phyloP scores from a whole-genome alignment of 2,888 invertebrate genomes.

The Drosophila fulvimacula region DNA sequence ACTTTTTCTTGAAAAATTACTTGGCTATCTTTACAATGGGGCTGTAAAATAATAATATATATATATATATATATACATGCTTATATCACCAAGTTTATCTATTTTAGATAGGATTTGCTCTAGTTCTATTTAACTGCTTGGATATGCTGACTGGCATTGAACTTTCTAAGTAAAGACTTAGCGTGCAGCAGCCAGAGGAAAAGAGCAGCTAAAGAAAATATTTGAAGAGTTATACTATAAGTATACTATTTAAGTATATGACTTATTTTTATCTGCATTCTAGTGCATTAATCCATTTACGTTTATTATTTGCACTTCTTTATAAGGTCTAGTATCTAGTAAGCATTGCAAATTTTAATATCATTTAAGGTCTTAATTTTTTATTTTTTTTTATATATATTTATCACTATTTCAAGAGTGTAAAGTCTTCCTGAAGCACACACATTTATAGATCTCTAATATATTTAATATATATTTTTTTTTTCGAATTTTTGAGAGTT shows the following conservation, averaged over 20 bases:
- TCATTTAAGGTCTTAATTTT: too few relatives aligned
- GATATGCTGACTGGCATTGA: neutral
- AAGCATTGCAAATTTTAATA: too few relatives aligned
- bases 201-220: neutral
- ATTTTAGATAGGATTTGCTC: slow-evolving; percentile 34
- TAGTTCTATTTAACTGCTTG: slow-evolving; percentile 15
- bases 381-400: too few relatives aligned
- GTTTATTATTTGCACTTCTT: neutral
- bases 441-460: too few relatives aligned
- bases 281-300: neutral
- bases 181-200: neutral
- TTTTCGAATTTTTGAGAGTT: too few relatives aligned
- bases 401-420: too few relatives aligned
- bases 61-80: neutral
- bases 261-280: neutral
- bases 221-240: neutral
- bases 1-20: neutral
- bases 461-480: too few relatives aligned
- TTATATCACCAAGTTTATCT: slow-evolving; percentile 12
- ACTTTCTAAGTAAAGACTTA: neutral
- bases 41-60: neutral
- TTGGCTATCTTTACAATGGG: slow-evolving; percentile 14
- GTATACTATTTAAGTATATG: too few relatives aligned
- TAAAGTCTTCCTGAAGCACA: too few relatives aligned
- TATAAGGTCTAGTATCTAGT: neutral